Evolutionary conservation across 2,797 vertebrate species (phyloP), one percentile per base, ranked within the genome.

Genomic region (Tapera naevia): DNA sequence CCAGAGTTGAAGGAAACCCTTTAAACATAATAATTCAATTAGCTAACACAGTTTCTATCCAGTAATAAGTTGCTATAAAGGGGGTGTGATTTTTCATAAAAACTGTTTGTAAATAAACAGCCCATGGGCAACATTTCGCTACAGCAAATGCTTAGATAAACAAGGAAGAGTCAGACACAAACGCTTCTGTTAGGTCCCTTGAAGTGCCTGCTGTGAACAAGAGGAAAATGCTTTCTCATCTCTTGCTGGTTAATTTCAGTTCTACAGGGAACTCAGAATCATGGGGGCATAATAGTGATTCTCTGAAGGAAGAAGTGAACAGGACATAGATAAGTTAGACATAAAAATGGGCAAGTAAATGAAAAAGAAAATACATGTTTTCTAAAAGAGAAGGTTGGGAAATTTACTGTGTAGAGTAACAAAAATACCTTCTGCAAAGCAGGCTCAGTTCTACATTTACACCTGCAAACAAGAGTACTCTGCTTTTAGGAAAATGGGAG

Each of bases 61-160:
- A 73, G 43, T 79, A 88, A 86, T 73, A 35, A 60, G 81, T 61
- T 64, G 24, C 37, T 84, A 37, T 35, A 72, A 84, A 76, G 2
- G n/a, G 39, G 18, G 17, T 19, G 32, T 60, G 53, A 70, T 93
- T 79, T 89, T 92, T 93, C 48, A 76, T 13, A 84, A 66, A 91
- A 85, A 17, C 8, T 76, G 7, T 70, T 73, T 67, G 33, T 57
- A 90, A 0, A 2, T 43, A 70, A 91, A 84, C 35, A 91, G 22
- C 22, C 19, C 43, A 75, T 7, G 5, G 56, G 28, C 28, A 72
- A 37, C 0, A 2, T 87, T 76, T 88, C 4, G 11, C 82, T 64
- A 48, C 32, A 80, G 48, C 11, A 91, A 76, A 76, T 76, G 16
- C 88, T 70, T 80, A 82, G 39, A 58, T 53, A 83, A 89, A 78